Evolutionary conservation across 2,797 vertebrate genomes (phyloP).

Genomic region (Falco cherrug): DNA sequence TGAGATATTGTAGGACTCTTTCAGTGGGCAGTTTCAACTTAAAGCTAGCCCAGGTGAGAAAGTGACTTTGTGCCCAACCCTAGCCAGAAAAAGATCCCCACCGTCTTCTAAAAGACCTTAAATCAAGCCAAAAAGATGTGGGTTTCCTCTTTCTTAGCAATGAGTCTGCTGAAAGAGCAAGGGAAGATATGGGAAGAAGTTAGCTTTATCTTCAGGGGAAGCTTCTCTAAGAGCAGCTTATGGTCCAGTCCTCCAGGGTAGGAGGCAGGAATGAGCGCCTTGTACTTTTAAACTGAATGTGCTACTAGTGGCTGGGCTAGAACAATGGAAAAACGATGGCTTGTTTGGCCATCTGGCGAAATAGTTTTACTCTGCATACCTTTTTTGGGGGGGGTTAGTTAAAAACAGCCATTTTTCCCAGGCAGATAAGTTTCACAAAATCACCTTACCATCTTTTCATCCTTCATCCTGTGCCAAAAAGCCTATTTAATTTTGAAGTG

Average conservation of each 20-base stretch:
- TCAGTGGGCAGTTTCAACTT: not conserved
- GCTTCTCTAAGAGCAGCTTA: not conserved
- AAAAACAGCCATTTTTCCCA: not conserved
- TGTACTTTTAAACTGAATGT: not conserved
- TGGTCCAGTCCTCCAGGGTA: not conserved
- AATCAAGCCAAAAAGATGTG: not conserved
- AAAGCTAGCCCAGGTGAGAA: not conserved
- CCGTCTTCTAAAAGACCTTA: not conserved
- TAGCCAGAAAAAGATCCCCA: not conserved
- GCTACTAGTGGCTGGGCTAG: not conserved
- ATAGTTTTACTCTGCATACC: not conserved
- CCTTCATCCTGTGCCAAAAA: constrained; percentile 1
- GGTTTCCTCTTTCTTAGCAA: not conserved
- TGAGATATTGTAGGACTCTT: not conserved
- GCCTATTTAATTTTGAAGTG: not conserved
- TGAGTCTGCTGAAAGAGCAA: not conserved
- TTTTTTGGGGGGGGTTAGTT: not conserved
- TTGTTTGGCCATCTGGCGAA: not conserved
- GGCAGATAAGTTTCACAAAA: not conserved
- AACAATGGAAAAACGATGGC: not conserved
- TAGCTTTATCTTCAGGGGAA: not conserved
- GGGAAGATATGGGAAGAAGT: not conserved
- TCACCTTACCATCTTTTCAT: not conserved
- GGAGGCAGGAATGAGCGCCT: not conserved
- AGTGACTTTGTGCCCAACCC: not conserved